Base-by-base conservation (phyloP, 2,113 vertebrate species). In the Tonatia bakeri region DNA sequence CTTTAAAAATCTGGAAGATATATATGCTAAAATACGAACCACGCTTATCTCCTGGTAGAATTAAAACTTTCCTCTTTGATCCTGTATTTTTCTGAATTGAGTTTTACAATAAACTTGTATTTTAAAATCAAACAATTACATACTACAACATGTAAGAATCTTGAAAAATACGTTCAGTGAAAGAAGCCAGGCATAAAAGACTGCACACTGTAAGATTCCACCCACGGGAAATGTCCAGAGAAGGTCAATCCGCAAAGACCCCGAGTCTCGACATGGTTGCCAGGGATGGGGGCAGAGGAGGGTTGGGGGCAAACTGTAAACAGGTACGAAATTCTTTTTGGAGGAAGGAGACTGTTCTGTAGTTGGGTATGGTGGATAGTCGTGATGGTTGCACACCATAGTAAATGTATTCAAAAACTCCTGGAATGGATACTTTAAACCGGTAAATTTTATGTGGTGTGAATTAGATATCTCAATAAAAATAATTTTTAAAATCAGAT, bases 111-210 rank as follows among this genome's bases (percentile, higher is more conserved):
- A 13, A 95, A 65, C 61, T 80, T 45, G 28, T 26, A 79, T 47
- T 90, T 91, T 83, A 17, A 91, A 96, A 81, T 80, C 64, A 95
- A 95, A 83, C 26, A 45, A 81, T 20, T 67, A 75, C 4, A 31
- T 65, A 75, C 33, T 84, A 67, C 5, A 56, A 9, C 52, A 94
- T 11, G 11, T 59, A 36, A 86, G 40, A 95, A 84, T 36, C 31
- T 64, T 86, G 24, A 92, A 93, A 96, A 89, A 3, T 38, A 85
- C 24, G 33, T 31, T 45, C 67, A 79, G 40, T 69, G 50, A 92
- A 94, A 70, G 20, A 89, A 89, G 36, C 20, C 77, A 96, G 43
- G 28, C 26, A 90, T 59, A 87, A 56, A 90, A 87, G 28, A 40
- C 50, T 38, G 43, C 50, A 93, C 19, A 38, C 17, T 83, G 2